phyloP scores from a whole-genome alignment of 2,888 invertebrate species.

The Fabriciana adippe region DNA sequence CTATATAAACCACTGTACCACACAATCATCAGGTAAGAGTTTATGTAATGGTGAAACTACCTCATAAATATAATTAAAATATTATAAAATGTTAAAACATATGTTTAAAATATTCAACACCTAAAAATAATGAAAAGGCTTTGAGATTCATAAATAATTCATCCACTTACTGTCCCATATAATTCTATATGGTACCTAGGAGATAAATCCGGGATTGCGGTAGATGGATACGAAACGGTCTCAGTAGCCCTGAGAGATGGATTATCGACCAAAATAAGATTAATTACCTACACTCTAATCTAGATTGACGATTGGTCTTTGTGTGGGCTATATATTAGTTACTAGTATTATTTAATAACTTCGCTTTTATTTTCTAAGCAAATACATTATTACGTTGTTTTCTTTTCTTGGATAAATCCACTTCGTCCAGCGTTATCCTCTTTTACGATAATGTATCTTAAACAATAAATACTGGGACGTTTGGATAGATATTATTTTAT shows the following conservation, averaged over 20 bases:
- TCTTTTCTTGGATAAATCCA: too few species aligned
- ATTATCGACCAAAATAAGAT: conserved; percentile 65
- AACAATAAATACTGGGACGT: too few species aligned
- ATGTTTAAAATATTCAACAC: too few species aligned
- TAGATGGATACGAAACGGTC: conserved; percentile 51
- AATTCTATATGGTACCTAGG: conserved; percentile 37
- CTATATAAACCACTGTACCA: neutral
- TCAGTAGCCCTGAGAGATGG: conserved; percentile 51
- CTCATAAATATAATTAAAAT: too few species aligned
- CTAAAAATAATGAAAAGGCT: too few species aligned
- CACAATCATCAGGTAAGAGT: too few species aligned
- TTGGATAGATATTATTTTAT: too few species aligned
- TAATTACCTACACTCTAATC: conserved; percentile 52
- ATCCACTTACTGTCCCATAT: neutral
- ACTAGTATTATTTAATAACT: conserved; percentile 11
- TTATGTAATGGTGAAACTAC: too few species aligned
- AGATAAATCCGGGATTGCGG: conserved; percentile 57
- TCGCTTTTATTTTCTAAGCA: neutral
- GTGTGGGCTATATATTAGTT: conserved; percentile 7
- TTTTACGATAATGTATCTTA: too few species aligned
- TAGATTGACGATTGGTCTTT: conserved; percentile 30
- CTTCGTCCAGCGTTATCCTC: too few species aligned
- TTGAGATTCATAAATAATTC: neutral
- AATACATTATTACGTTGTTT: too few species aligned
- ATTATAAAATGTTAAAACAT: too few species aligned